These are phyloP conservation scores for Liopterus haemorrhoidalis DNA, from an alignment of 2,888 invertebrate species.

Conservation along the genomic window DNA sequence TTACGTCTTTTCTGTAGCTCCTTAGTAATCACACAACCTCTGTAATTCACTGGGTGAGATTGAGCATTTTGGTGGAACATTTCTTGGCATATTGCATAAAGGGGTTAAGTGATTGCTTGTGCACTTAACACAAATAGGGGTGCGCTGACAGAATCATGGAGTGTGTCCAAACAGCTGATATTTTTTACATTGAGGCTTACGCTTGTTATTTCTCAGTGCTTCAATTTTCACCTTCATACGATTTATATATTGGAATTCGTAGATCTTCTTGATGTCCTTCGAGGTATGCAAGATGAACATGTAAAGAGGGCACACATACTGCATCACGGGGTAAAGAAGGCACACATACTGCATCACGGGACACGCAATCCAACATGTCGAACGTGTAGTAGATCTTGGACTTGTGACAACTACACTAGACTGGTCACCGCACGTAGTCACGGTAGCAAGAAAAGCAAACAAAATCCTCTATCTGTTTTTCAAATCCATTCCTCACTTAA, in stretches of 20 bases:
- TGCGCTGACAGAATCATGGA: slow-evolving; percentile 1
- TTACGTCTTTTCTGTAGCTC: slow-evolving; percentile 14
- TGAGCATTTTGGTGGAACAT: slow-evolving; percentile 4
- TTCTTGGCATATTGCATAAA: background rate
- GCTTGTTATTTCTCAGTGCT: slow-evolving; percentile 9
- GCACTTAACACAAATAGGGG: too few species aligned
- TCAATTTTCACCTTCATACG: slow-evolving; percentile 11
- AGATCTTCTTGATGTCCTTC: slow-evolving; percentile 13
- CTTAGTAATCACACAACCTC: slow-evolving; percentile 10
- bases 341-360: too few species aligned
- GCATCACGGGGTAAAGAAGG: too few species aligned
- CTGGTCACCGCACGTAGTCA: too few species aligned
- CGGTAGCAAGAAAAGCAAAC: too few species aligned
- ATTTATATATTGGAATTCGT: slow-evolving; percentile 5
- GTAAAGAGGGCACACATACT: too few species aligned
- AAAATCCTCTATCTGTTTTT: too few species aligned
- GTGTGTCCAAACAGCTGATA: slow-evolving; percentile 13
- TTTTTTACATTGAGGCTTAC: slow-evolving; percentile 17
- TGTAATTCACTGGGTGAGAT: slow-evolving; percentile 12
- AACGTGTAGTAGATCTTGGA: too few species aligned
- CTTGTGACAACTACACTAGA: too few species aligned
- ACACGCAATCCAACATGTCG: too few species aligned
- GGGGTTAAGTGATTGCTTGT: too few species aligned
- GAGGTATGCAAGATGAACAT: background rate
- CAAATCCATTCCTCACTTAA: too few species aligned